Conservation (phyloP, 2,797 vertebrate species). For the Myotis planiceps region DNA sequence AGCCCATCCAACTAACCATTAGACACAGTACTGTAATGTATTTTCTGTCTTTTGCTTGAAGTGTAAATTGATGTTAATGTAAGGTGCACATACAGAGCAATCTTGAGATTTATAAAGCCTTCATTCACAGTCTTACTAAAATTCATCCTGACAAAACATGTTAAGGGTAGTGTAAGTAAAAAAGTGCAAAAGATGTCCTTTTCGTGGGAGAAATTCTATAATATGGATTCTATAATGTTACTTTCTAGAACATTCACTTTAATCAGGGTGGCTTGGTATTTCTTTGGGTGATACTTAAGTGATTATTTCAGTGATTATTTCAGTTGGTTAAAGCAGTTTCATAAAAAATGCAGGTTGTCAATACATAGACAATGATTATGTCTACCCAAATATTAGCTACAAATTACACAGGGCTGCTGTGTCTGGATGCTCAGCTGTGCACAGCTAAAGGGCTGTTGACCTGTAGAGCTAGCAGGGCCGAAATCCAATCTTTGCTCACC, state of each 20-base stretch:
- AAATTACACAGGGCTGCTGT: accelerated
- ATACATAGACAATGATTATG: background rate
- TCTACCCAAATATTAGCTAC: background rate
- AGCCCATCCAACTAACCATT: background rate
- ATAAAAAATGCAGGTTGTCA: background rate
- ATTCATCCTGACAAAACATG: background rate
- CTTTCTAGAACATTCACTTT: background rate
- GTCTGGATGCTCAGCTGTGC: background rate
- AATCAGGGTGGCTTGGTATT: background rate
- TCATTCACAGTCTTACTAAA: background rate
- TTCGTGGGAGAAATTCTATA: background rate
- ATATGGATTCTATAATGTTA: too few species aligned
- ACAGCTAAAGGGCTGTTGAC: background rate
- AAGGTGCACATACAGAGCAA: background rate
- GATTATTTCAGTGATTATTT: background rate
- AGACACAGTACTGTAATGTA: background rate
- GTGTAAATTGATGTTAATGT: background rate
- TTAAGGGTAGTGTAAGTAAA: background rate
- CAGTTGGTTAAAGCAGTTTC: background rate
- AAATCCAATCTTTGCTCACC: background rate
- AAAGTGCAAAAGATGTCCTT: background rate
- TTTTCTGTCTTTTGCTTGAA: background rate
- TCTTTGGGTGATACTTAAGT: background rate
- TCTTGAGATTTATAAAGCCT: background rate
- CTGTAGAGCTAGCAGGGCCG: too few species aligned